Evolutionary conservation across 2,888 invertebrate species (phyloP), one percentile per base, ranked within the genome.

Genomic region (Pyrrhopygopsis socrates): DNA sequence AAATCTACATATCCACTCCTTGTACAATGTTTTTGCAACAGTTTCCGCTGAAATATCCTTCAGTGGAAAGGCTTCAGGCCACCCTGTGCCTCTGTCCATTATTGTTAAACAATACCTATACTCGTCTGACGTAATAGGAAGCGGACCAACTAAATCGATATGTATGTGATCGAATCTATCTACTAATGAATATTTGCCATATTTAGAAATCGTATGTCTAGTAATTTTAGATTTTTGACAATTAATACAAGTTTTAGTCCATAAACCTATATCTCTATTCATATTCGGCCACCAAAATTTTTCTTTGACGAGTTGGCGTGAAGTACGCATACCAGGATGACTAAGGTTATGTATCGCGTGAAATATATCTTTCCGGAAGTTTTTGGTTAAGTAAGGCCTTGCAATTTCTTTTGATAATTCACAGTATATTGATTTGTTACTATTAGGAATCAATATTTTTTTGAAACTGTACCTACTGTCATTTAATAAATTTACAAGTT

Each of bases 21-120:
- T 73, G 75, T 68, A 86, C 38, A 15, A 88, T 29, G 5, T 95
- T 82, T 0, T 93, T 93, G 93, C 92, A 15, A 92, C 90, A 0
- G 71, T 83, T 38, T 93, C 92, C 0, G 93, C 90, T 22, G 90
- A 87, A 6, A 92, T 92, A 18, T 91, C 89, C 2, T 34, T 20
- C 0, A 92, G 89, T 60, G 3, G 58, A 58, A 58, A 58, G 8
- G 90, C 92, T 81, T 93, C 92, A 1, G 91, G 90, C 91, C 92
- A 92, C 8, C 82, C 45, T 0, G 91, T 89, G 20, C 13, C 18
- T 20, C 89, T 68, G 68, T 91, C 90, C 76, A 92, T 86, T 18
- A 89, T 79, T 0, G 91, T 0, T 89, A 92, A 38, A 24, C 79
- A 81, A 41, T 93, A 94, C 22, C 88, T 79, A 24, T 73, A 86